These are phyloP conservation scores for Salminus brasiliensis DNA, from an alignment of 2,113 vertebrate species.

Conservation along the genomic window DNA sequence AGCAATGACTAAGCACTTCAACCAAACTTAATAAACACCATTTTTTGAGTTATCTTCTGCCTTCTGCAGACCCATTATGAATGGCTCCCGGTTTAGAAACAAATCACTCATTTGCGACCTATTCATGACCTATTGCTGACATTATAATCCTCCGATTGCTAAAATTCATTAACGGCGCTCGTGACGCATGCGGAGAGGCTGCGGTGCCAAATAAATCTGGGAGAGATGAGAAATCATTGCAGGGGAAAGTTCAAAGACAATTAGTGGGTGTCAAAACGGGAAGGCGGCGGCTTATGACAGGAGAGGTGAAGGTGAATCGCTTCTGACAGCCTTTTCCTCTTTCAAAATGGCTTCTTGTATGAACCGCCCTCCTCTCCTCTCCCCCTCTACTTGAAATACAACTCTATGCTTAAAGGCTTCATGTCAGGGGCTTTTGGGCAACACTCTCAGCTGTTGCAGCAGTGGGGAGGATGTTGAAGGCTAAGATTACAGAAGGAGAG, in stretches of 20 bases:
- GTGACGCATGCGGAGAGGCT: constrained; percentile 39
- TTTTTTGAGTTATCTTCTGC: constrained; percentile 9
- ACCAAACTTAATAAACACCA: constrained; percentile 33
- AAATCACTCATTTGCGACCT: constrained; percentile 52
- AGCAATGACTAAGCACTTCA: constrained; percentile 11
- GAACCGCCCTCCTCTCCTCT: constrained; percentile 13
- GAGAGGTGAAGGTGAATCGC: constrained; percentile 45
- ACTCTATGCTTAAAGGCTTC: constrained; percentile 2
- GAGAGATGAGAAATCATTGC: constrained; percentile 51
- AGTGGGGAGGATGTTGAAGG: neutral
- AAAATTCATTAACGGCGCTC: constrained; percentile 51
- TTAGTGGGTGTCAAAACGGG: constrained; percentile 53
- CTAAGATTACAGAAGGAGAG: neutral
- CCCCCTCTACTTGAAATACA: neutral
- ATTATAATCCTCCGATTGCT: constrained; percentile 49
- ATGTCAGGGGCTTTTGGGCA: neutral
- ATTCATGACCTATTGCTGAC: constrained; percentile 51
- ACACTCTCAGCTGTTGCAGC: neutral
- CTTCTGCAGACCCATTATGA: constrained; percentile 22
- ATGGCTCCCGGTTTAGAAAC: constrained; percentile 33
- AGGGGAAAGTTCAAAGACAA: constrained; percentile 57
- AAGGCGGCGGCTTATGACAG: constrained; percentile 44
- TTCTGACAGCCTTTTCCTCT: constrained; percentile 39
- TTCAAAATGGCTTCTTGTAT: constrained; percentile 40
- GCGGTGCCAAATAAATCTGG: constrained; percentile 42